Conservation (phyloP, 1,140 invertebrate species). For the Brachionus rotundiformis region DNA sequence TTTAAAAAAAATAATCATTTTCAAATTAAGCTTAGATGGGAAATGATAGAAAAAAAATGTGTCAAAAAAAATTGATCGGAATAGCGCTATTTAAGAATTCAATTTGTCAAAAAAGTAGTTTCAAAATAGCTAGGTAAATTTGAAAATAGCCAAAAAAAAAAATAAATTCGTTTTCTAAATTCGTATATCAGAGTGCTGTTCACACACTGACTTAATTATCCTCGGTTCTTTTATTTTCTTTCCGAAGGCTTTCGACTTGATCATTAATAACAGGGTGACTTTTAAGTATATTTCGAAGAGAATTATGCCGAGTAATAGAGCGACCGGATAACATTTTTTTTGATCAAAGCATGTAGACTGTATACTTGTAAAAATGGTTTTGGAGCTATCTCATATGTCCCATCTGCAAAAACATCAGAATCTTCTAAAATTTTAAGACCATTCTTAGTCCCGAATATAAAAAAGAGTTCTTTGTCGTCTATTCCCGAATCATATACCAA, state of each 20-base stretch:
- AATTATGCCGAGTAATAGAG: not conserved
- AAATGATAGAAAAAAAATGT: too few species aligned
- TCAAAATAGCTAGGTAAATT: too few species aligned
- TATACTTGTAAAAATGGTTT: not conserved
- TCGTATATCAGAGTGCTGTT: too few species aligned
- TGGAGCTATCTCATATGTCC: not conserved
- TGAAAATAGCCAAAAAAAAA: too few species aligned
- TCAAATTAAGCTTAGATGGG: too few species aligned
- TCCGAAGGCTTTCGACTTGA: not conserved
- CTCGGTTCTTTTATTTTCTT: not conserved
- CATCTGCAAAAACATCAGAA: not conserved
- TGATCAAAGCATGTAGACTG: constrained; percentile 20
- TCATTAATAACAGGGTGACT: not conserved
- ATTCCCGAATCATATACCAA: not conserved
- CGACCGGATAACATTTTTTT: constrained; percentile 15
- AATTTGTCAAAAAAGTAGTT: too few species aligned
- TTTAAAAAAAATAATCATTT: too few species aligned
- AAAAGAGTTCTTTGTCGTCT: not conserved
- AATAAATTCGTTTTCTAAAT: too few species aligned
- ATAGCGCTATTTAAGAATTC: too few species aligned
- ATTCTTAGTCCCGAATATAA: not conserved
- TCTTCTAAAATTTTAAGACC: not conserved
- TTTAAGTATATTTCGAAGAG: not conserved
- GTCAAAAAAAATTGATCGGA: too few species aligned
- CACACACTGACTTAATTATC: too few species aligned